Evolutionary conservation across 2,888 invertebrate species (phyloP), one percentile per base, ranked within the genome.

Genomic region (Thereva nobilitata): DNA sequence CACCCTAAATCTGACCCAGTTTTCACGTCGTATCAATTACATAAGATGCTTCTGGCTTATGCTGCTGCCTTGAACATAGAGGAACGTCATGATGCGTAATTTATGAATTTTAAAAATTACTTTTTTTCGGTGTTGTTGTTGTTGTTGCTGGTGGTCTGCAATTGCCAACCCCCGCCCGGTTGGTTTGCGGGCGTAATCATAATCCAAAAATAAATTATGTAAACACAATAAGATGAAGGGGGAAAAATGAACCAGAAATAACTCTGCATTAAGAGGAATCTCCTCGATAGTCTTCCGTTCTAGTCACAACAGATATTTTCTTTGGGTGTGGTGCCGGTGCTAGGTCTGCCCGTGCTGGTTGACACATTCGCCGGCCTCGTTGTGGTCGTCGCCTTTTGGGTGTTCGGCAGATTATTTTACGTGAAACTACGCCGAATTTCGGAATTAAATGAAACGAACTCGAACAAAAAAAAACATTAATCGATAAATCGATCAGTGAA

Each of bases 401-500:
- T 6, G 8, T 49, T 61, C 49, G 38, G 49, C 61, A 61, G 50
- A 59, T 61, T 50, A 50, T 40, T 47, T 41, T 8, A 9, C 10
- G 10, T 10, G 23, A 10, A 50, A 35, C 23, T 12, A n/a, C n/a
- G n/a, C 41, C 35, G 10, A 9, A 7, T 7, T 10, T 44, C 23
- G 34, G 44, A 44, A 44, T 1, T 9, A 8, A n/a, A 44, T 4
- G 37, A 9, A 23, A 47, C 10, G 34, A 42, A 7, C 42, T 42
- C 45, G 12, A 45, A 10, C 35, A 44, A 10, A 47, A 41, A 10
- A 4, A 50, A 50, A 23, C 52, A 34, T 35, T 41, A 67, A 67
- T 67, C 67, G 12, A 67, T 67, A 67, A 67, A 67, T 63, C 67
- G 61, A 67, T 67, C 55, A 67, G 40, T 67, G 55, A 55, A 67